Evolutionary conservation across 2,797 vertebrate species (phyloP).

Genomic region (Takifugu rubripes): DNA sequence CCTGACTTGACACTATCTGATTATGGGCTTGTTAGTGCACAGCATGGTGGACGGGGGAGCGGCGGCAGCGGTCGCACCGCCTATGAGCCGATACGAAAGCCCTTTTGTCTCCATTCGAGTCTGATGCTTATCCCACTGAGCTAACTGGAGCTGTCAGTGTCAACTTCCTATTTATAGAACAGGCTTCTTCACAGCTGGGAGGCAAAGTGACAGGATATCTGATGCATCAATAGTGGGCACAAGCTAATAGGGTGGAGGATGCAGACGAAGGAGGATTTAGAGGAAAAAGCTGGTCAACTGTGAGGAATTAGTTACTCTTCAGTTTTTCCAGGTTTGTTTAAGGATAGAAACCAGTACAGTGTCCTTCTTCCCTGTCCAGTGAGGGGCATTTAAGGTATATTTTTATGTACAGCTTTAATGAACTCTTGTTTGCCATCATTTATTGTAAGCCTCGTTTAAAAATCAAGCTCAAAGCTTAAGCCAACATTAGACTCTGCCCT

Average conservation of each 20-base stretch:
- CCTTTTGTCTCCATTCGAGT: conserved; percentile 60
- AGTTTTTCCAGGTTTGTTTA: no score
- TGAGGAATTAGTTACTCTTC: no score
- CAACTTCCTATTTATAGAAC: conserved; percentile 68
- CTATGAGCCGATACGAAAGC: conserved; percentile 43
- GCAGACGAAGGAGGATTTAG: background rate
- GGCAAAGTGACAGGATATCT: conserved; percentile 58
- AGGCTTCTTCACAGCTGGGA: conserved; percentile 50
- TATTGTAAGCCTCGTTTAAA: no score
- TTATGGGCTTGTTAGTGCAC: conserved; percentile 43
- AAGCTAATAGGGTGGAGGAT: conserved; percentile 12
- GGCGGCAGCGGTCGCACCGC: conserved; percentile 2
- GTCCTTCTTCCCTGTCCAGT: no score
- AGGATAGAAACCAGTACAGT: no score
- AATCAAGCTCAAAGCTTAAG: no score
- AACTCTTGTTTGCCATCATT: no score
- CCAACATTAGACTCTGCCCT: no score
- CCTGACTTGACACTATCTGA: conserved; percentile 47
- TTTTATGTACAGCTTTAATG: no score
- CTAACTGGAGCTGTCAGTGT: conserved; percentile 69
- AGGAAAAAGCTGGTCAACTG: background rate
- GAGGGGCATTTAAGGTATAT: no score
- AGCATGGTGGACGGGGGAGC: conserved; percentile 32
- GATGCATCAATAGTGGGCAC: conserved; percentile 37
- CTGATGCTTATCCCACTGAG: conserved; percentile 59